A percentile compares a stretch with the other conserved stretches of the same genome.
Conservation (phyloP, 53 echinoderm and acorn worm species). For the Stichopus horrens region DNA sequence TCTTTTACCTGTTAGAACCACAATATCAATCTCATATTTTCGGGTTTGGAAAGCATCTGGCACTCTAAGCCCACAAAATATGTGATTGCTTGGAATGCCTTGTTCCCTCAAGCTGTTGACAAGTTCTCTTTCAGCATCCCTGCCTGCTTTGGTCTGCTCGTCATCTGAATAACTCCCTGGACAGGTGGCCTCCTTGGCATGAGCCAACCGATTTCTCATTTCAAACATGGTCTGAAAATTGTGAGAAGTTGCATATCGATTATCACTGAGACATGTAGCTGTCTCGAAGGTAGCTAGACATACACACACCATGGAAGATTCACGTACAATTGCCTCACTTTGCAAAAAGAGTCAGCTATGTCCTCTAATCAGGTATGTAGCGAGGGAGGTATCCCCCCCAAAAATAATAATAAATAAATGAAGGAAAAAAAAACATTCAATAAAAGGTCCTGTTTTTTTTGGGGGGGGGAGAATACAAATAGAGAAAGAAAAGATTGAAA, state of each 20-base stretch:
- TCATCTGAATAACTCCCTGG: constrained; percentile 76
- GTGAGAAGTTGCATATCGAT: not conserved
- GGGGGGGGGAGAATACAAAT: too few relatives aligned
- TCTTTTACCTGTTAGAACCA: constrained; percentile 71
- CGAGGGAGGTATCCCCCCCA: too few relatives aligned
- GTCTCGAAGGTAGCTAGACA: too few relatives aligned
- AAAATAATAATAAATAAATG: too few relatives aligned
- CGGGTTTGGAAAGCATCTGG: constrained; percentile 90
- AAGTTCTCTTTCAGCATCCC: constrained; percentile 79
- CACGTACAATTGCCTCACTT: too few relatives aligned
- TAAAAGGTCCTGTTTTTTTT: too few relatives aligned
- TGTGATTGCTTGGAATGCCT: constrained; percentile 61
- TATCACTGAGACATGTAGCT: not conserved
- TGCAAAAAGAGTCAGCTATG: too few relatives aligned
- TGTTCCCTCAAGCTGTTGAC: constrained; percentile 56
- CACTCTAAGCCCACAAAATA: constrained; percentile 79
- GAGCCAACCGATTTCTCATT: constrained; percentile 77
- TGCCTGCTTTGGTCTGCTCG: constrained; percentile 70
- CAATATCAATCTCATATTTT: constrained; percentile 88
- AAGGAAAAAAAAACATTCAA: too few relatives aligned
- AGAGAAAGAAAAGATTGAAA: too few relatives aligned
- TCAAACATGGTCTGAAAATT: constrained; percentile 57
- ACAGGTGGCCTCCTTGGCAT: constrained; percentile 80
- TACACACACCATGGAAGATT: too few relatives aligned
- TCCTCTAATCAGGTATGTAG: too few relatives aligned